phyloP scores from a whole-genome alignment of 2,797 vertebrate genomes.

The Alosa sapidissima region DNA sequence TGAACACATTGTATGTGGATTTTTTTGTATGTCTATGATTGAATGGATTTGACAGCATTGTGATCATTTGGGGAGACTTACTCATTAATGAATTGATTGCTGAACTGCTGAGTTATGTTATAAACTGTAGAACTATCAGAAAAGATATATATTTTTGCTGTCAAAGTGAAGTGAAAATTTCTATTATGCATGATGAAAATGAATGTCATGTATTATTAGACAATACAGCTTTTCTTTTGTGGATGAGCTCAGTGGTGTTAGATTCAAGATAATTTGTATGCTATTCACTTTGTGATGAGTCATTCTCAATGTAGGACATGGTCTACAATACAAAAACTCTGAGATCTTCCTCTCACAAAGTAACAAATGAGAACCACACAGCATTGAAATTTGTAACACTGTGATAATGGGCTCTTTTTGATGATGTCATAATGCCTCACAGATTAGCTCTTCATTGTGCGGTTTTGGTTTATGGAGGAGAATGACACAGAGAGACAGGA shows the following conservation, averaged over 20 bases:
- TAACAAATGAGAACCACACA: constrained; percentile 5
- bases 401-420: constrained; percentile 47
- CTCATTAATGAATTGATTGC: not conserved
- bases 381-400: constrained; percentile 31
- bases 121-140: not conserved
- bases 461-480: not conserved
- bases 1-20: not conserved
- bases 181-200: not conserved
- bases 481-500: not conserved
- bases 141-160: not conserved
- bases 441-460: not conserved
- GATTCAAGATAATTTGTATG: not conserved
- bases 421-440: constrained; percentile 36
- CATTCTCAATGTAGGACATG: constrained; percentile 22
- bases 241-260: constrained; percentile 1
- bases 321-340: constrained; percentile 18
- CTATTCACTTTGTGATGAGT: constrained; percentile 20
- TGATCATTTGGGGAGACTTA: not conserved
- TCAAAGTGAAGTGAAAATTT: not conserved
- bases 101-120: not conserved
- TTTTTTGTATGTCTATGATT: not conserved
- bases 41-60: not conserved
- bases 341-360: not conserved
- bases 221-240: not conserved
- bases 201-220: not conserved